Evolutionary conservation across 2,113 vertebrate species (phyloP).

Genomic region (Euleptes europaea): DNA sequence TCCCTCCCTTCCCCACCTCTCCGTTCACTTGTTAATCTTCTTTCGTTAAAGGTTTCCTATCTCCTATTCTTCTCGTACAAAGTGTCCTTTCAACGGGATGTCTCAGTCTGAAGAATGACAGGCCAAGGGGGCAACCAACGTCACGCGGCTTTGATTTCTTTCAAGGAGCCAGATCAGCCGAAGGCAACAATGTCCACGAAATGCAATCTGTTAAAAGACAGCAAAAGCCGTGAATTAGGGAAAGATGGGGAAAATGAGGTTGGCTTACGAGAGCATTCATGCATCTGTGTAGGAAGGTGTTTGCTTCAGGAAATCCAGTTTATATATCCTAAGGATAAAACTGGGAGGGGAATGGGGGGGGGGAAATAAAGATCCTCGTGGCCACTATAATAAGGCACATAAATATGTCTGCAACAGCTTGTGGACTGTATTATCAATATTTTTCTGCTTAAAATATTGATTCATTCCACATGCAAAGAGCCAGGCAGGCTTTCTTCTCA

Average conservation of each 20-base stretch:
- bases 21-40: slow-evolving; percentile 27
- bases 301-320: background rate
- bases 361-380: background rate
- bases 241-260: slow-evolving; percentile 6
- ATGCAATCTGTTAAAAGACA: background rate
- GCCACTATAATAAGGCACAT: slow-evolving; percentile 8
- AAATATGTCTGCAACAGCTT: slow-evolving; percentile 35
- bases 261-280: background rate
- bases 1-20: background rate
- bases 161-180: slow-evolving; percentile 25
- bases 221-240: background rate
- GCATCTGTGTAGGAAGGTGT: background rate
- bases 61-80: slow-evolving; percentile 15
- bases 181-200: slow-evolving; percentile 6
- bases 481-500: slow-evolving; percentile 47
- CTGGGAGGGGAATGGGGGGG: background rate
- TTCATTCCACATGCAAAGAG: slow-evolving; percentile 43
- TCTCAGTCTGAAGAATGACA: slow-evolving; percentile 21
- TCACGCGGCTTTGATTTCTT: slow-evolving; percentile 29
- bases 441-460: slow-evolving; percentile 44
- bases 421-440: slow-evolving; percentile 30
- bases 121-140: background rate
- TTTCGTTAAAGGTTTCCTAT: slow-evolving; percentile 25
- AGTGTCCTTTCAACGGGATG: slow-evolving; percentile 1
- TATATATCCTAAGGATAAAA: background rate